These are phyloP conservation scores for Helicoverpa assulta DNA, from an alignment of 2,888 invertebrate genomes.

Conservation along the genomic window DNA sequence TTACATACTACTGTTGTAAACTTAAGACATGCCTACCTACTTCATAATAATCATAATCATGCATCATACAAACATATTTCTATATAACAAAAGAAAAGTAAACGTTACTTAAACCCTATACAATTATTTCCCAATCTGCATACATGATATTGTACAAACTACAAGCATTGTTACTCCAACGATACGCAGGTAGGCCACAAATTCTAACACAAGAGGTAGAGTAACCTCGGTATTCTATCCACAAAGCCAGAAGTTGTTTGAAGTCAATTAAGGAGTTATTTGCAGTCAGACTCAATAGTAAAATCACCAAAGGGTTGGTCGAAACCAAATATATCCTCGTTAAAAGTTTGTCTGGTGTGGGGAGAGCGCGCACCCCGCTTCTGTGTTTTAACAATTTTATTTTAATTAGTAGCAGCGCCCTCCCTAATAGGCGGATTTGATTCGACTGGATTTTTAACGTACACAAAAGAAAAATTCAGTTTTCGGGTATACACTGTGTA, in stretches of 20 bases:
- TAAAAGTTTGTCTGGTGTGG: slow-evolving; percentile 87
- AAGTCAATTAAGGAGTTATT: slow-evolving; percentile 90
- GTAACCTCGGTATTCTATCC: slow-evolving; percentile 76
- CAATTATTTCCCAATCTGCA: slow-evolving; percentile 27
- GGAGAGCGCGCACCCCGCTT: slow-evolving; percentile 73
- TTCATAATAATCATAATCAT: slow-evolving; percentile 17
- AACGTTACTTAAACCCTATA: slow-evolving; percentile 14
- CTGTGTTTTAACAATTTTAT: slow-evolving; percentile 89
- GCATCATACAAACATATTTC: slow-evolving; percentile 15
- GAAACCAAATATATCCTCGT: slow-evolving; percentile 90
- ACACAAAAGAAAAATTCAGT: slow-evolving; percentile 48
- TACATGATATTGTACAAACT: slow-evolving; percentile 32
- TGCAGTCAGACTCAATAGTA: slow-evolving; percentile 88
- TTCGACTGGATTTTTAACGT: slow-evolving; percentile 75
- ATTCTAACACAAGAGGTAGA: slow-evolving; percentile 55
- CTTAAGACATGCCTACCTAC: slow-evolving; percentile 1
- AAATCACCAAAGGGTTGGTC: slow-evolving; percentile 89
- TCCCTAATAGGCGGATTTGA: slow-evolving; percentile 83
- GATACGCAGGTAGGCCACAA: slow-evolving; percentile 59
- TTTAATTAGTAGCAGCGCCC: slow-evolving; percentile 88
- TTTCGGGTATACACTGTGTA: slow-evolving; percentile 32
- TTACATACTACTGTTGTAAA: slow-evolving; percentile 19
- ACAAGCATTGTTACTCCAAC: slow-evolving; percentile 44
- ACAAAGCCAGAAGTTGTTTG: slow-evolving; percentile 85
- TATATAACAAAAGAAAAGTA: slow-evolving; percentile 17